phyloP scores from a whole-genome alignment of 1,140 invertebrate species.

The Diplogasteroides magnus region DNA sequence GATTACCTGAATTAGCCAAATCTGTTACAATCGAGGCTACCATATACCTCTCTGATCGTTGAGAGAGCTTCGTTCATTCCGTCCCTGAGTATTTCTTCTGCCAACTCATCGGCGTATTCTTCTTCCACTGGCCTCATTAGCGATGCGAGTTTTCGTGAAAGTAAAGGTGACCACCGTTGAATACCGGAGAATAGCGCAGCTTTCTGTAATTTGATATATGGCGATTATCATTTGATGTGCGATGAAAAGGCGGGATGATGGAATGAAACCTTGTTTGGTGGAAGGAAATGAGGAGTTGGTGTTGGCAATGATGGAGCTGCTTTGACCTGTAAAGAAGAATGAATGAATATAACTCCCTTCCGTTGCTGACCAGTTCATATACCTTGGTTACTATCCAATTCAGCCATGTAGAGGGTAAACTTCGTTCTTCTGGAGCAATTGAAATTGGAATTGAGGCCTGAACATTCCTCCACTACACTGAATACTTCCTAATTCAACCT shows the following conservation, averaged over 20 bases:
- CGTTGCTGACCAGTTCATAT: neutral
- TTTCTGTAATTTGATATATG: slow-evolving; percentile 8
- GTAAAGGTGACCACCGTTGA: slow-evolving; percentile 29
- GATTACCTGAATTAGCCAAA: slow-evolving; percentile 17
- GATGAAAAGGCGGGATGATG: slow-evolving; percentile 11
- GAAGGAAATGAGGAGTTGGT: slow-evolving; percentile 3
- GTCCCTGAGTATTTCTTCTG: slow-evolving; percentile 25
- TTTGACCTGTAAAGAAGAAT: neutral
- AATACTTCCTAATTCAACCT: slow-evolving; percentile 24
- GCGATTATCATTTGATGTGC: no score
- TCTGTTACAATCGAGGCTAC: neutral
- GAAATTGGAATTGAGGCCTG: slow-evolving; percentile 14
- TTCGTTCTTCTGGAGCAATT: slow-evolving; percentile 20
- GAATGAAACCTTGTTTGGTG: neutral
- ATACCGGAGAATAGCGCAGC: slow-evolving; percentile 29
- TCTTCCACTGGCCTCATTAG: slow-evolving; percentile 32
- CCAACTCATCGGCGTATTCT: slow-evolving; percentile 27
- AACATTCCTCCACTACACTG: slow-evolving; percentile 6
- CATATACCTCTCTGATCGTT: slow-evolving; percentile 27
- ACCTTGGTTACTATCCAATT: slow-evolving; percentile 17
- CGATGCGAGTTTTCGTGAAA: slow-evolving; percentile 24
- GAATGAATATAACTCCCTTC: no score
- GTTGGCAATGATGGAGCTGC: slow-evolving; percentile 1
- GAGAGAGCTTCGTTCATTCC: slow-evolving; percentile 29
- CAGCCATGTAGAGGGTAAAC: slow-evolving; percentile 5